Evolutionary conservation across 2,113 vertebrate species (phyloP), one percentile per base, ranked within the genome.

Genomic region (Panurus biarmicus): DNA sequence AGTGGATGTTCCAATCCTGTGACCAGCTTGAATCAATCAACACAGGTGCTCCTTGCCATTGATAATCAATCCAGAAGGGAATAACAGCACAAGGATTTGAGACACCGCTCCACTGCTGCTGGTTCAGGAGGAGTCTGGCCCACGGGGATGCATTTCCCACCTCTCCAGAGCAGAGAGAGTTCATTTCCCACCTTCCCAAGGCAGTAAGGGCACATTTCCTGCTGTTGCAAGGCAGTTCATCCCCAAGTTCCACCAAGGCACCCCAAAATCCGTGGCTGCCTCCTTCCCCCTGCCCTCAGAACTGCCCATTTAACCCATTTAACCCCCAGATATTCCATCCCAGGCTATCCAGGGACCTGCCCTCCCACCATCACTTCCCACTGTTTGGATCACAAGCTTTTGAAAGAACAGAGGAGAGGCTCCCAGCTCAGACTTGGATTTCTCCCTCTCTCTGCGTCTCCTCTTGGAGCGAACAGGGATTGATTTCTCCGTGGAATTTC

Each of bases 301-400:
- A 23, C 75, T 70, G 83, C 45, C 94, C 56, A 7, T 91, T 81
- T 70, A 92, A 95, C 50, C 95, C 66, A 5, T 89, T 75, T 50
- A 90, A 94, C 60, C 79, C 70, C 61, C 44, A 66, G 91, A 48
- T 86, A 35, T 93, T 95, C 82, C 77, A 92, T 65, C 87, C 85
- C 87, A 70, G 93, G 31, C 61, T 71, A 10, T 5, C 48, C 76
- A 96, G 95, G 4, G 29, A 67, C 80, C 91, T 48, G 78, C 91
- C 93, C 64, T 89, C 87, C 94, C 97, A 89, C 89, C 83, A 58
- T 60, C 75, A 4, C 65, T 72, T 85, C 54, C 83, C 88, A 81
- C 93, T 72, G 87, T 53, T 86, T 62, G 54, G 29, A 76, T 78
- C 94, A 38, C 67, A 47, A 79, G 76, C 48, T 95, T 80, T 67